phyloP scores from a whole-genome alignment of 1,140 invertebrate genomes.

The Drosophila yakuba region DNA sequence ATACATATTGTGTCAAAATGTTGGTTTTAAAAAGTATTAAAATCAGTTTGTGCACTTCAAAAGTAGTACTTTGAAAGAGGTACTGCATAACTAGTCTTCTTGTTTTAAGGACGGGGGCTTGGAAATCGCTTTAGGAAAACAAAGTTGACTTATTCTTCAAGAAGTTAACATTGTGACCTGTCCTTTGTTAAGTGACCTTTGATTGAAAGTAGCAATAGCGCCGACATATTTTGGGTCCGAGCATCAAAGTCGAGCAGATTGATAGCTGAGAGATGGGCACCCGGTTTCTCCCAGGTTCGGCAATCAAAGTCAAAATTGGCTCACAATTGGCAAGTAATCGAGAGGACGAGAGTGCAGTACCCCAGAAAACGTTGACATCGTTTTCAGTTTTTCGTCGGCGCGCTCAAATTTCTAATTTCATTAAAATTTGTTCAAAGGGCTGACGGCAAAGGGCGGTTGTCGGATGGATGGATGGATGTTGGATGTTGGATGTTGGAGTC shows the following conservation, averaged over 20 bases:
- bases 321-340: conserved; percentile 66
- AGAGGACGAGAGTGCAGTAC: background rate
- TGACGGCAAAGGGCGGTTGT: background rate
- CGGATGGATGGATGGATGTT: conserved; percentile 4
- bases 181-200: conserved; percentile 18
- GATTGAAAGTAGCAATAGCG: conserved; percentile 35
- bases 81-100: too few relatives aligned
- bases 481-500: conserved; percentile 12
- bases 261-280: conserved; percentile 1
- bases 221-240: background rate
- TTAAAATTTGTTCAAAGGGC: conserved; percentile 68
- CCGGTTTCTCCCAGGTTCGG: background rate
- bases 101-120: too few relatives aligned
- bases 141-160: background rate
- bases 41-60: too few relatives aligned
- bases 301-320: conserved; percentile 72
- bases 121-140: background rate
- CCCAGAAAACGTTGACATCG: conserved; percentile 12
- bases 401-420: conserved; percentile 78
- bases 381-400: conserved; percentile 46
- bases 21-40: too few relatives aligned
- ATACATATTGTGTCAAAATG: too few relatives aligned
- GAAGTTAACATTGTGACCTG: background rate
- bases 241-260: conserved; percentile 4
- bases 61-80: too few relatives aligned